These are phyloP conservation scores for Enteromius radiatus DNA, from an alignment of 2,797 vertebrate species.

Conservation along the genomic window DNA sequence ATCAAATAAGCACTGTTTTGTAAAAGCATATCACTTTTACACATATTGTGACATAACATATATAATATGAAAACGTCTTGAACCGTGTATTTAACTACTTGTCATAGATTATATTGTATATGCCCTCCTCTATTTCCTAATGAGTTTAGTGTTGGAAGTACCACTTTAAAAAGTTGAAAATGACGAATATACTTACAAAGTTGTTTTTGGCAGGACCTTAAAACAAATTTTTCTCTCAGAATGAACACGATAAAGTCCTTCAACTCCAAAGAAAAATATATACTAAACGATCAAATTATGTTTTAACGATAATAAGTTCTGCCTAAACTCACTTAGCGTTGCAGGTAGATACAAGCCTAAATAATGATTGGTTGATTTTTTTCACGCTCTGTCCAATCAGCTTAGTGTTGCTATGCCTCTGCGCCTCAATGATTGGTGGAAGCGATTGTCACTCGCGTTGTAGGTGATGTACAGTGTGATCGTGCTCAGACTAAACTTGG, in stretches of 20 bases:
- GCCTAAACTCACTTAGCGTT: conserved; percentile 28
- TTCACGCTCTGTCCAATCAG: conserved; percentile 67
- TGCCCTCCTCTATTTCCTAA: not conserved
- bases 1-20: not conserved
- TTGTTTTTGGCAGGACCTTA: not conserved
- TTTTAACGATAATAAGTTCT: not conserved
- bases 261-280: too few relatives aligned
- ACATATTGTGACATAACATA: not conserved
- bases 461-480: conserved; percentile 40
- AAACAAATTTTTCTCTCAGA: not conserved
- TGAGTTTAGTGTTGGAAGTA: not conserved
- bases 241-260: not conserved
- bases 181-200: not conserved
- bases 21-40: not conserved
- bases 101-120: not conserved
- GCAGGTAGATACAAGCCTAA: conserved; percentile 50
- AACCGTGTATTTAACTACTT: too few relatives aligned
- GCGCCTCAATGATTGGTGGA: conserved; percentile 68
- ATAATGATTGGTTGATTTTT: conserved; percentile 54
- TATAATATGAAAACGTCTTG: not conserved
- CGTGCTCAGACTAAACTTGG: conserved; percentile 68
- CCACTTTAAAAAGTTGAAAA: not conserved
- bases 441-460: conserved; percentile 64
- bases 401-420: conserved; percentile 76
- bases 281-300: not conserved